phyloP scores from a whole-genome alignment of 2,113 vertebrate genomes.

The Dromaius novaehollandiae region DNA sequence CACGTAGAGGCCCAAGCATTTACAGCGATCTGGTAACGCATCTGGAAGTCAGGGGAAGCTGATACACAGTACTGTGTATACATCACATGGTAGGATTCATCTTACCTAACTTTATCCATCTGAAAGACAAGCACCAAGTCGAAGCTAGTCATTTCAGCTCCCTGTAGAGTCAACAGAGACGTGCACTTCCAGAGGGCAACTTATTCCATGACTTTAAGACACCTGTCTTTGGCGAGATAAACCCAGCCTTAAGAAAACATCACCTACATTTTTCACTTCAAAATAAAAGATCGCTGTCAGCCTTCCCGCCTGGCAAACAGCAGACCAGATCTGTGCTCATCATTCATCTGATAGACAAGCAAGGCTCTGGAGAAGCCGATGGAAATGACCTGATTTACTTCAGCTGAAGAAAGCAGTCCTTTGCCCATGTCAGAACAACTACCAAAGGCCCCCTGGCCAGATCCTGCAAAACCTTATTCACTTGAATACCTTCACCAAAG shows the following conservation, averaged over 20 bases:
- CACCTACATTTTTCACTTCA: not conserved
- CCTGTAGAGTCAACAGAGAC: conserved; percentile 4
- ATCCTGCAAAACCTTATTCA: not conserved
- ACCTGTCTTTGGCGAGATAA: not conserved
- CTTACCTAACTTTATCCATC: conserved; percentile 60
- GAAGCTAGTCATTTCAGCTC: conserved; percentile 26
- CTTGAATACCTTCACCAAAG: not conserved
- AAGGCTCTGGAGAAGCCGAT: not conserved
- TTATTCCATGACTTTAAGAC: conserved; percentile 51
- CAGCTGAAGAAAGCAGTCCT: not conserved
- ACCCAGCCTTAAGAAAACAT: not conserved
- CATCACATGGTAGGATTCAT: conserved; percentile 48
- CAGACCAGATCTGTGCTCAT: not conserved
- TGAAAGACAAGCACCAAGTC: conserved; percentile 47
- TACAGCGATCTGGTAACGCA: not conserved
- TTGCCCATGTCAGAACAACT: not conserved
- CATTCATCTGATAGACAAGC: not conserved
- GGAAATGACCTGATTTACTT: not conserved
- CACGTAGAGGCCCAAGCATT: not conserved
- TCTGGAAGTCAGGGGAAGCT: not conserved
- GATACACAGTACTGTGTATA: not conserved
- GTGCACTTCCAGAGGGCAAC: conserved; percentile 52
- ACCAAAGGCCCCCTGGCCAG: not conserved
- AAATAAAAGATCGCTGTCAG: not conserved
- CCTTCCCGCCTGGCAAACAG: not conserved